phyloP scores from a whole-genome alignment of 2,888 invertebrate species.

The Smittia sp. region DNA sequence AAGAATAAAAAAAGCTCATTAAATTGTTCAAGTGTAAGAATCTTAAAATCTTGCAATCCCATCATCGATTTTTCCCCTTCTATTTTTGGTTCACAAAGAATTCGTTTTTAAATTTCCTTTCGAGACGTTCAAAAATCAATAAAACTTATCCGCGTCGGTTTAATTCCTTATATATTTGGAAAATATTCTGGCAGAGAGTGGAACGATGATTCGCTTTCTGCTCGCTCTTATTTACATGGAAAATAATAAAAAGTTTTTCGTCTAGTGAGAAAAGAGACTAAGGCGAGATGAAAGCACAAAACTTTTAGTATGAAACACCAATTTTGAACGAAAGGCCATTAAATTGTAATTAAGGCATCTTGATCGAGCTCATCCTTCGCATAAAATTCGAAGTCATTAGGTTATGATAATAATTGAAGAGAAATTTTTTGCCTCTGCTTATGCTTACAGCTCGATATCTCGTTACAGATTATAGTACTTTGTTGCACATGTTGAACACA shows the following conservation, averaged over 20 bases:
- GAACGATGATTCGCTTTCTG: neutral
- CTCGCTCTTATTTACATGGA: neutral
- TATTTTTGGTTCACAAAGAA: neutral
- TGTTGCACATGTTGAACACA: neutral
- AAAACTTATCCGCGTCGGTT: neutral
- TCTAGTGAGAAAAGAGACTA: neutral
- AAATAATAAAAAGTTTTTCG: neutral
- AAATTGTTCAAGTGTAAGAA: no score
- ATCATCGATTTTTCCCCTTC: neutral
- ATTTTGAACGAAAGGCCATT: neutral
- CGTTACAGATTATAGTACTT: neutral
- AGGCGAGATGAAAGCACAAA: neutral
- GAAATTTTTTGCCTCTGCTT: neutral
- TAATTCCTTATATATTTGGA: neutral
- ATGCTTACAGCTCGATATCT: neutral
- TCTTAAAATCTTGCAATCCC: no score
- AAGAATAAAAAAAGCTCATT: no score
- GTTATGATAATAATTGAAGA: neutral
- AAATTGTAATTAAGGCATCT: slow-evolving; percentile 8
- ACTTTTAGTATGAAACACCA: neutral
- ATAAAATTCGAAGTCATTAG: neutral
- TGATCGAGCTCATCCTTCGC: neutral
- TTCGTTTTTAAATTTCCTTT: neutral
- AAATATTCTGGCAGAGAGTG: neutral
- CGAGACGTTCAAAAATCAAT: neutral